Evolutionary conservation across 2,888 invertebrate species (phyloP), one percentile per base, ranked within the genome.

Genomic region (Rhabditophanes sp.): DNA sequence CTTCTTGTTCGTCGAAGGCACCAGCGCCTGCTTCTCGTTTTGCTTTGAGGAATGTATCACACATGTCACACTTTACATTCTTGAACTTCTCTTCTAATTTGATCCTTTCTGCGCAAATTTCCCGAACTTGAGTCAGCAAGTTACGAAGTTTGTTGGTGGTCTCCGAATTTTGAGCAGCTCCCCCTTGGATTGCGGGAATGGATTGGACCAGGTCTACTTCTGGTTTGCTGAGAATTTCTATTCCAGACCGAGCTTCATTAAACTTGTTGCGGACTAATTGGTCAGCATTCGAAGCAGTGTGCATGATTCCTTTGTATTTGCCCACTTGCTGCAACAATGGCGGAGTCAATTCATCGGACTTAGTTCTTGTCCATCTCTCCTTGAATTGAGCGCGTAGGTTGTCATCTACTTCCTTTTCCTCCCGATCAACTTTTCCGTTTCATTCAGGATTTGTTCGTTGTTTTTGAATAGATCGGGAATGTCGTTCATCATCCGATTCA

Each of bases 381-480:
- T 82, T 82, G 67, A 93, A 88, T 72, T 93, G 90, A 25, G 72
- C 71, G 39, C 82, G 75, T 48, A 96, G 72, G 60, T 81, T 77
- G 54, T 77, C 77, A 68, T 96, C 96, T 1, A 85, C 81, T 50
- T 79, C 76, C 49, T 78, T 78, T 69, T 96, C 96, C 67, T 90
- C 90, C 56, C 78, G 78, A 52, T 96, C 69, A 12, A 9, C 16
- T 2, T 23, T 23, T 14, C 11, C 64, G 79, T 80, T 75, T 93
- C 93, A 66, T 85, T 80, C 1, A 96, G 74, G 56, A 96, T 87
- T 67, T 96, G 84, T 47, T 76, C 77, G 70, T 96, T 96, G 43
- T 93, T 74, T 67, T 79, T 78, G 52, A 90, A 74, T 47, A 85
- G 72, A 42, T 82, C 81, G 0, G 93, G 96, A 48, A 96, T 71